Percentiles rank a stretch among this genome's conserved stretches.
Conservation (phyloP, 1,140 invertebrate genomes). For the Laodelphax striatellus region DNA sequence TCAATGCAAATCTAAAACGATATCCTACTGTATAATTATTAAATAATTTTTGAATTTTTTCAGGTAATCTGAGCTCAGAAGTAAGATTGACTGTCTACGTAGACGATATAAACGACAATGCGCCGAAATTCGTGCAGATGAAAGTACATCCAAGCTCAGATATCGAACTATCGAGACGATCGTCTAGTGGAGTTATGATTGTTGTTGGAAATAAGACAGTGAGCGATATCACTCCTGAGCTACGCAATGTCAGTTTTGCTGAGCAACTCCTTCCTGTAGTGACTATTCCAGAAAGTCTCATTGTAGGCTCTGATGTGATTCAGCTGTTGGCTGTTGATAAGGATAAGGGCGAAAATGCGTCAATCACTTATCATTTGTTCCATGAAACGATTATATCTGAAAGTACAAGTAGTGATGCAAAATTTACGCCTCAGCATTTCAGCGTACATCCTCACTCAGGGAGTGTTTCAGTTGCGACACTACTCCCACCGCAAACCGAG, state of each 20-base stretch:
- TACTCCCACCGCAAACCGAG: constrained; percentile 61
- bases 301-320: constrained; percentile 59
- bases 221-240: constrained; percentile 15
- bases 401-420: constrained; percentile 26
- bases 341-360: constrained; percentile 62
- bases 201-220: constrained; percentile 19
- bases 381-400: constrained; percentile 48
- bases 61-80: constrained; percentile 56
- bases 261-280: constrained; percentile 40
- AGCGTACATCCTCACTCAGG: constrained; percentile 58
- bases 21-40: too few species aligned
- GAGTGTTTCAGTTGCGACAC: constrained; percentile 61
- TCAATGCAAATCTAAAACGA: too few species aligned
- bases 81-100: constrained; percentile 56
- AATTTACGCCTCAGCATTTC: constrained; percentile 45
- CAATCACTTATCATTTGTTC: constrained; percentile 61
- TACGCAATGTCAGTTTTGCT: too few species aligned
- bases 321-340: constrained; percentile 69
- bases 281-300: constrained; percentile 62
- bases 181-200: constrained; percentile 9
- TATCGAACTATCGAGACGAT: constrained; percentile 41
- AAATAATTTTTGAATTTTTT: constrained; percentile 10
- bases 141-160: constrained; percentile 50
- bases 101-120: constrained; percentile 75
- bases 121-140: constrained; percentile 54